phyloP scores from a whole-genome alignment of 2,797 vertebrate genomes.

The Champsocephalus gunnari region DNA sequence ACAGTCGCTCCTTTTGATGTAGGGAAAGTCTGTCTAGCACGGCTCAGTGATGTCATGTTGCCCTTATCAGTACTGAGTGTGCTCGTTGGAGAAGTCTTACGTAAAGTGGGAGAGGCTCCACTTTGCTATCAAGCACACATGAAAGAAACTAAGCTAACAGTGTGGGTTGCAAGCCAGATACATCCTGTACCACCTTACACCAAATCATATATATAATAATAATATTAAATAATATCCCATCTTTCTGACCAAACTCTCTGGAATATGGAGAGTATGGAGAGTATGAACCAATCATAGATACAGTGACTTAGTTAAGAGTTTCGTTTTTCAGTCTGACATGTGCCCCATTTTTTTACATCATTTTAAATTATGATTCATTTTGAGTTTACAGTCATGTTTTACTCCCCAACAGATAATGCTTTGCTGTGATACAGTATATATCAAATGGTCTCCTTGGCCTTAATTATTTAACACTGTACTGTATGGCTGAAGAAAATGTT shows the following conservation, averaged over 20 bases:
- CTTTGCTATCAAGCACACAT: conserved; percentile 58
- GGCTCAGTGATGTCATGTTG: conserved; percentile 56
- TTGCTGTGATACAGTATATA: conserved; percentile 3
- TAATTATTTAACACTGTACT: conserved; percentile 28
- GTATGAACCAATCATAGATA: neutral
- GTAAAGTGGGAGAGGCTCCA: conserved; percentile 66
- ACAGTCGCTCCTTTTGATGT: conserved; percentile 49
- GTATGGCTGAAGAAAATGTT: conserved; percentile 6
- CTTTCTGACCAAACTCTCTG: neutral
- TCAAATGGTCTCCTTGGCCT: conserved; percentile 3
- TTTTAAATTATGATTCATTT: neutral
- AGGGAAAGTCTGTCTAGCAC: conserved; percentile 30
- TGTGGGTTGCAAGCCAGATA: conserved; percentile 9
- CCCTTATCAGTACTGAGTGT: conserved; percentile 70
- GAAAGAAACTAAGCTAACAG: conserved; percentile 34
- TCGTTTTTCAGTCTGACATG: neutral
- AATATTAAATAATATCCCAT: neutral
- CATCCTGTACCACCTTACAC: conserved; percentile 1
- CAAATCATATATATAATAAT: neutral
- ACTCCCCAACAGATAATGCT: neutral
- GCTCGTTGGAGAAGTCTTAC: conserved; percentile 53
- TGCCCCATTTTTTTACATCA: neutral
- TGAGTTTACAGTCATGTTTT: conserved; percentile 11
- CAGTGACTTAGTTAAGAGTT: neutral
- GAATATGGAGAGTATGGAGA: neutral